phyloP scores from a whole-genome alignment of 2,888 invertebrate species.

The Pachymerium ferrugineum region DNA sequence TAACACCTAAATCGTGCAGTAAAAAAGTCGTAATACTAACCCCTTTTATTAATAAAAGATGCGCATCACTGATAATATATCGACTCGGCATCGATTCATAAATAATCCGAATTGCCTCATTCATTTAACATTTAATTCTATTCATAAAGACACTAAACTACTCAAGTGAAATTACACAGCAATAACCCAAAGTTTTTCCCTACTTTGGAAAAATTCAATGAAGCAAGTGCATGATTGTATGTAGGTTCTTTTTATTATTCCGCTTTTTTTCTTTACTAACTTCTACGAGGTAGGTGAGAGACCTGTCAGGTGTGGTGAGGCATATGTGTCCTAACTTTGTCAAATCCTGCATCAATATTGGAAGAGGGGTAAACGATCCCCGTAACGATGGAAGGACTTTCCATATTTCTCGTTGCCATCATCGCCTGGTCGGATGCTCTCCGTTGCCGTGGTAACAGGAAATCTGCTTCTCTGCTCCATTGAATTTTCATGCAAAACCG shows the following conservation, averaged over 20 bases:
- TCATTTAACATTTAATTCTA: too few relatives aligned
- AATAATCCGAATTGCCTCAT: too few relatives aligned
- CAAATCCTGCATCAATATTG: conserved; percentile 24
- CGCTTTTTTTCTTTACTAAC: too few relatives aligned
- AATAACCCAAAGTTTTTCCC: not conserved
- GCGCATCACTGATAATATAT: too few relatives aligned
- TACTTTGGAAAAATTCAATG: not conserved
- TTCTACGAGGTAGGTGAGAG: not conserved
- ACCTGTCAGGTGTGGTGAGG: conserved; percentile 15
- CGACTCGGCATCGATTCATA: too few relatives aligned
- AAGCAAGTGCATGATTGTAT: not conserved
- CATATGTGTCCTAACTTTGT: conserved; percentile 27
- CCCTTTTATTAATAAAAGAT: too few relatives aligned
- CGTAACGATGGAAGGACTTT: conserved; percentile 27
- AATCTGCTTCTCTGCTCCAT: conserved; percentile 19
- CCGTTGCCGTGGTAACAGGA: conserved; percentile 25
- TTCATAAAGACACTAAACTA: too few relatives aligned
- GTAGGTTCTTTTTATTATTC: not conserved
- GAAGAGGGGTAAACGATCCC: conserved; percentile 20
- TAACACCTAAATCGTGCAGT: too few relatives aligned
- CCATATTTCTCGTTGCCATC: conserved; percentile 25
- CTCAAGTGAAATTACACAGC: not conserved
- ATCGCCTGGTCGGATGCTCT: conserved; percentile 27
- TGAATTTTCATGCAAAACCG: conserved; percentile 24
- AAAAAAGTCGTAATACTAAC: too few relatives aligned